Evolutionary conservation across 2,888 invertebrate genomes (phyloP).

Genomic region (Neoscelio sp.): DNA sequence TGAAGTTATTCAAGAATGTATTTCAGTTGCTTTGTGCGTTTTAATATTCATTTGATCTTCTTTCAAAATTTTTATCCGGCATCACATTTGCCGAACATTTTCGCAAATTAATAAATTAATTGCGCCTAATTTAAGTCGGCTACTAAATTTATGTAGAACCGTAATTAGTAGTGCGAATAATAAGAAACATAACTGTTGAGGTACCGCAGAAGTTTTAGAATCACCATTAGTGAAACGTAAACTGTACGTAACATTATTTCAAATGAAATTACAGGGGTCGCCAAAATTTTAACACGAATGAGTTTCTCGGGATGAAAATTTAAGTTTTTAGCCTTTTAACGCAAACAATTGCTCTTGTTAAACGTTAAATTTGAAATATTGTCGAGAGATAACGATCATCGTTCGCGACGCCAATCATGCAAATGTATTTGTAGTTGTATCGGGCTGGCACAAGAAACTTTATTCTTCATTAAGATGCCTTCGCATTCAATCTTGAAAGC

Average conservation of each 20-base stretch:
- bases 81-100: too few species aligned
- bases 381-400: constrained; percentile 21
- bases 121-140: too few species aligned
- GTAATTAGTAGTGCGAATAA: too few species aligned
- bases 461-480: constrained; percentile 37
- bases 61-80: background rate
- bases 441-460: constrained; percentile 2
- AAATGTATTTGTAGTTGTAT: constrained; percentile 35
- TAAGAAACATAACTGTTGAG: too few species aligned
- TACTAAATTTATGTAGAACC: too few species aligned
- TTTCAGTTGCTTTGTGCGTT: background rate
- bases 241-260: too few species aligned
- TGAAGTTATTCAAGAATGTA: constrained; percentile 18
- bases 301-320: background rate
- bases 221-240: too few species aligned
- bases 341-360: constrained; percentile 20
- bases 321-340: background rate
- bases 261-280: too few species aligned
- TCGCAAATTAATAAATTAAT: background rate
- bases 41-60: constrained; percentile 18
- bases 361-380: constrained; percentile 6
- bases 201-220: too few species aligned
- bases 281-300: constrained; percentile 6
- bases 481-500: constrained; percentile 38
- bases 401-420: constrained; percentile 46